Evolutionary conservation across 2,797 vertebrate species (phyloP).

Genomic region (Heteromormyrus szaboi): DNA sequence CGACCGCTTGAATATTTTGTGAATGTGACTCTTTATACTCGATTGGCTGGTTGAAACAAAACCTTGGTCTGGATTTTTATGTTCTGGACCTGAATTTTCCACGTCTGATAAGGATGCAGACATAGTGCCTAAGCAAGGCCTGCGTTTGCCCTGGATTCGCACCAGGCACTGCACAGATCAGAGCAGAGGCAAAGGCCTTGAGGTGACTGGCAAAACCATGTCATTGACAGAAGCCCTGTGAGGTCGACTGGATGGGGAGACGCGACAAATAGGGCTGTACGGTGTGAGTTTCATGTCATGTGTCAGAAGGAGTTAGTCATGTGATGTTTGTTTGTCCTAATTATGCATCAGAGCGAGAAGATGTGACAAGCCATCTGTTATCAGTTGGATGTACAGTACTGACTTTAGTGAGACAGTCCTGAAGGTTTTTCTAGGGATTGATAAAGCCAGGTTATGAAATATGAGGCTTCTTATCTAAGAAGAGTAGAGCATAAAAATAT

Average conservation of each 20-base stretch:
- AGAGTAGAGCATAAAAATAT: background rate
- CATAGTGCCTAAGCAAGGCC: background rate
- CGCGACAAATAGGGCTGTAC: background rate
- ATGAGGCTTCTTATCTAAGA: background rate
- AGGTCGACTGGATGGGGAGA: background rate
- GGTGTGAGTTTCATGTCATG: slow-evolving; percentile 22
- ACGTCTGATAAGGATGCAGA: background rate
- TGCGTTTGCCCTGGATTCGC: background rate
- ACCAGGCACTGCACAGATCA: background rate
- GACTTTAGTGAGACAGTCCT: background rate
- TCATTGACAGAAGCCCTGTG: background rate
- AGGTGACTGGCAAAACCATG: background rate
- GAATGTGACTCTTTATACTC: background rate
- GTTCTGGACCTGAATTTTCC: background rate
- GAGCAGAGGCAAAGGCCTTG: background rate
- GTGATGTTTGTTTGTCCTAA: slow-evolving; percentile 16
- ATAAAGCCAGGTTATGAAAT: background rate
- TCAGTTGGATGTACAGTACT: slow-evolving; percentile 29
- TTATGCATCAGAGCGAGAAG: slow-evolving; percentile 34
- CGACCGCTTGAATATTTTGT: background rate
- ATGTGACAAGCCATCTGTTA: slow-evolving; percentile 50
- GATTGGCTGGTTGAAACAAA: background rate
- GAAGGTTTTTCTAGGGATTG: background rate
- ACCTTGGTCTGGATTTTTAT: background rate
- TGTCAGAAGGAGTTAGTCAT: slow-evolving; percentile 26